These are phyloP conservation scores for Ptychochromis oligacanthus DNA, from an alignment of 2,113 vertebrate genomes.

Conservation along the genomic window DNA sequence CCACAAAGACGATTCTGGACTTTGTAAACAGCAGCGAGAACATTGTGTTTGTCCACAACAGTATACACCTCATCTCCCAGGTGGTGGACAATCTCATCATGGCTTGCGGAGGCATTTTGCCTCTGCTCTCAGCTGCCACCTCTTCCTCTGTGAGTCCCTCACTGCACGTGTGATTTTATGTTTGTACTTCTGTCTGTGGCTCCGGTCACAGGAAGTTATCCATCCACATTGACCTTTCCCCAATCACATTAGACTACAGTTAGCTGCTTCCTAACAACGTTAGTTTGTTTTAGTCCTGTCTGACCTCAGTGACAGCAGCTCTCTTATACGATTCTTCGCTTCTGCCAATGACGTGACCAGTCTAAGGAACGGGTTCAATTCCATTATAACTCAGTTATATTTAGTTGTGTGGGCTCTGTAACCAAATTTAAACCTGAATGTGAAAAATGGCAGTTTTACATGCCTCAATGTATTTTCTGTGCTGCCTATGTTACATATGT, in stretches of 20 bases:
- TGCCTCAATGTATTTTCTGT: background rate
- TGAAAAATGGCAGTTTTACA: slow-evolving; percentile 25
- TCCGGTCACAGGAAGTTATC: slow-evolving; percentile 55
- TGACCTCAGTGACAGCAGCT: slow-evolving; percentile 57
- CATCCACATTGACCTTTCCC: slow-evolving; percentile 74
- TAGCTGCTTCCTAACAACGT: slow-evolving; percentile 67
- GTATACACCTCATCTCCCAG: slow-evolving; percentile 96
- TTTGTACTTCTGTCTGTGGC: background rate
- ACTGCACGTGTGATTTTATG: background rate
- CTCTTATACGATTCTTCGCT: slow-evolving; percentile 44
- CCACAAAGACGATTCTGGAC: slow-evolving; percentile 97
- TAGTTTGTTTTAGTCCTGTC: slow-evolving; percentile 65
- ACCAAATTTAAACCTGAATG: slow-evolving; percentile 33
- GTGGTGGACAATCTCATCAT: slow-evolving; percentile 99
- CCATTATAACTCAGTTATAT: slow-evolving; percentile 39
- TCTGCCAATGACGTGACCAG: slow-evolving; percentile 34
- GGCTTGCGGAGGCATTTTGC: slow-evolving; percentile 97
- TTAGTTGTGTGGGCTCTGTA: background rate
- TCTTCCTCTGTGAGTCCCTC: slow-evolving; percentile 89
- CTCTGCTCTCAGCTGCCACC: slow-evolving; percentile 95
- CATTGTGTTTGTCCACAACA: slow-evolving; percentile 97
- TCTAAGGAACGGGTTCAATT: slow-evolving; percentile 26
- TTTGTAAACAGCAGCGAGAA: slow-evolving; percentile 99
- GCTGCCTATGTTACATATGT: background rate
- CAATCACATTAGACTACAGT: slow-evolving; percentile 72